Evolutionary conservation across 2,113 vertebrate species (phyloP).

Genomic region (Ceyx melanurus): DNA sequence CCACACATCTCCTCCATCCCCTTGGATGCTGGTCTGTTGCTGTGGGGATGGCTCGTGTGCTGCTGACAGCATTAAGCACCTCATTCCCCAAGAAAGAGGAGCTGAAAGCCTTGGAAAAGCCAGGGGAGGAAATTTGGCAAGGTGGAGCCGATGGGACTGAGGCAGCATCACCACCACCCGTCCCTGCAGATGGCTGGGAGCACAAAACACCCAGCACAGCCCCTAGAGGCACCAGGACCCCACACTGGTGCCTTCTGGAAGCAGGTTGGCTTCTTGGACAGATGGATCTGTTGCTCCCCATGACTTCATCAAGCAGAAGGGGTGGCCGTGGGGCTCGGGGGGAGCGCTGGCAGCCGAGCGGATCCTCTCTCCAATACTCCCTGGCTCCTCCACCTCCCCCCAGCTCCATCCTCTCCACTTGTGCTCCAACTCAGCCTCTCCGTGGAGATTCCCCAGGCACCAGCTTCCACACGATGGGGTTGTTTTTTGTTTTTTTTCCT

Average conservation of each 20-base stretch:
- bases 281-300: neutral
- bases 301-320: neutral
- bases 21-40: neutral
- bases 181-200: neutral
- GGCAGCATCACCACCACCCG: neutral
- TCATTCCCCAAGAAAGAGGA: neutral
- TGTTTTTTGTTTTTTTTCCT: neutral
- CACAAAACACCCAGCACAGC: neutral
- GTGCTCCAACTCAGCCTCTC: neutral
- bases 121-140: neutral
- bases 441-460: constrained; percentile 53
- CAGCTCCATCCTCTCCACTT: constrained; percentile 23
- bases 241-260: neutral
- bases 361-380: constrained; percentile 6
- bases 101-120: neutral
- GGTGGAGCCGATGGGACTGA: neutral
- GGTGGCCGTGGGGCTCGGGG: constrained; percentile 1
- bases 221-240: neutral
- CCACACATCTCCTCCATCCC: neutral
- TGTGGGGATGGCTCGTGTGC: neutral
- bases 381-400: constrained; percentile 32
- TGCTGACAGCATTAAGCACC: constrained; percentile 1
- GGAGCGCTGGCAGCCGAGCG: neutral
- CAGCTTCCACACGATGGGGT: constrained; percentile 1
- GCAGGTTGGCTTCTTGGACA: neutral